Percentiles rank a stretch among this genome's conserved stretches.
phyloP scores from a whole-genome alignment of 2,113 vertebrate species.

The Pelusios castaneus region DNA sequence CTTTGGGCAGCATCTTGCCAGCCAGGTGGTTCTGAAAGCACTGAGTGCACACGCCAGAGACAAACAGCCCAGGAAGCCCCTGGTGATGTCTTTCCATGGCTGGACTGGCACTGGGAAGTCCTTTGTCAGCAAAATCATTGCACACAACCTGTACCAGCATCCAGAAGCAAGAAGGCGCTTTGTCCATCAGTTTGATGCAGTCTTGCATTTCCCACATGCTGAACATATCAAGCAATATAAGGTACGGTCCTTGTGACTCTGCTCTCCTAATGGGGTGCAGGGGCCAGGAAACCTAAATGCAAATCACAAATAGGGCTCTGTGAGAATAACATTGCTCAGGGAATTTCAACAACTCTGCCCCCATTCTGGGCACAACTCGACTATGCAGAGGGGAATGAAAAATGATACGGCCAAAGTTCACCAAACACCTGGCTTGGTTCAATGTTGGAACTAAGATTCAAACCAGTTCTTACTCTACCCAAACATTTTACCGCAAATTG shows the following conservation, averaged over 20 bases:
- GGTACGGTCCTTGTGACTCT: background rate
- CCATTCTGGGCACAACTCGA: background rate
- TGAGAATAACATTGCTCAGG: background rate
- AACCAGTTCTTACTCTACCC: background rate
- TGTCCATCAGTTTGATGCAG: constrained; percentile 4
- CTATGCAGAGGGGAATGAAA: background rate
- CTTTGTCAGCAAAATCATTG: background rate
- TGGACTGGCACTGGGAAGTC: constrained; percentile 45
- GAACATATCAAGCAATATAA: background rate
- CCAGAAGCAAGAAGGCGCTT: background rate
- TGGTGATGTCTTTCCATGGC: constrained; percentile 45
- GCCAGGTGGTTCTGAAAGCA: constrained; percentile 8
- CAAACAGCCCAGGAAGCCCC: background rate
- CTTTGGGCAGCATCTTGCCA: constrained; percentile 26
- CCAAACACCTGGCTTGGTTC: background rate
- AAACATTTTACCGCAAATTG: background rate
- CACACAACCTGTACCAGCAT: constrained; percentile 27
- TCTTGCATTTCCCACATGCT: constrained; percentile 27
- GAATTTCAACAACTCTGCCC: background rate
- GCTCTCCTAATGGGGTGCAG: background rate
- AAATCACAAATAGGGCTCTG: background rate
- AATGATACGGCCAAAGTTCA: background rate
- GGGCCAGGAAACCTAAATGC: background rate
- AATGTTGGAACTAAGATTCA: background rate
- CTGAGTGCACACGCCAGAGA: background rate